Evolutionary conservation across 2,113 vertebrate species (phyloP).

Genomic region (Porphyrio hochstetteri): DNA sequence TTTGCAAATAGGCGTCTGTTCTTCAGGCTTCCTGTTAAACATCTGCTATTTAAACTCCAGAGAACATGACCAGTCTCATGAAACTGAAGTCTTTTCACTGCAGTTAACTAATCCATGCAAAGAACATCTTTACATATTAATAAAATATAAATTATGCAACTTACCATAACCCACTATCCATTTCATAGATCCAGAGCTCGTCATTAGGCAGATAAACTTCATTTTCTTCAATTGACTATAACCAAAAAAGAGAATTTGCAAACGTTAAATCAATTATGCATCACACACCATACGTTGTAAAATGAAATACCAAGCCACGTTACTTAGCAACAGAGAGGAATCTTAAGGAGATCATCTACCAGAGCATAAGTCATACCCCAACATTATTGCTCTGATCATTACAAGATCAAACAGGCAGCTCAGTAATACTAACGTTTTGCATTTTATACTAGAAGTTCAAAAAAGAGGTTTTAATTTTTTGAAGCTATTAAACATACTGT

Average conservation of each 20-base stretch:
- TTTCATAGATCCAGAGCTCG: constrained; percentile 93
- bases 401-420: background rate
- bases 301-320: background rate
- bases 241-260: constrained; percentile 7
- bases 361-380: background rate
- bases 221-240: constrained; percentile 88
- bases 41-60: background rate
- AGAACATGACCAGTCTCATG: rapidly evolving
- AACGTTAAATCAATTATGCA: background rate
- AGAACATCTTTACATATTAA: background rate
- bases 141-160: background rate
- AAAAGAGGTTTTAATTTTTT: background rate
- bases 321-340: background rate
- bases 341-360: background rate
- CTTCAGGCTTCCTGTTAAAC: background rate
- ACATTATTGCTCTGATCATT: background rate
- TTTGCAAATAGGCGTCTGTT: background rate
- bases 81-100: background rate
- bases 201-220: constrained; percentile 91
- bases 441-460: background rate
- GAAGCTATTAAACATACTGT: background rate
- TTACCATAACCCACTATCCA: constrained; percentile 90
- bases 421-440: background rate
- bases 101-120: background rate
- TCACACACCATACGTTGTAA: background rate